These are phyloP conservation scores for Drosophila anomalipes DNA, from an alignment of 2,888 invertebrate species.

Conservation along the genomic window DNA sequence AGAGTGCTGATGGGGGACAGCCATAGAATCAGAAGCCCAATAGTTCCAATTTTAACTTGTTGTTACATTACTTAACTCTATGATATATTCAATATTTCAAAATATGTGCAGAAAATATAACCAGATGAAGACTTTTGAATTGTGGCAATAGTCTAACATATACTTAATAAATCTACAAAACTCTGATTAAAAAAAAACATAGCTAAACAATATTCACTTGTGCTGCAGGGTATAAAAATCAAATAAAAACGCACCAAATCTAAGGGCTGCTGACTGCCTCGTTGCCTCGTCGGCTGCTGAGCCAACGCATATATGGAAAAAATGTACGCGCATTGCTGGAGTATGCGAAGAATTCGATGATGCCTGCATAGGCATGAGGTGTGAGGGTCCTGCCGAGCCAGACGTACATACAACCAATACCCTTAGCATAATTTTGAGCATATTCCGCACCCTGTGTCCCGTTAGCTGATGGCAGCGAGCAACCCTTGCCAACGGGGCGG, in stretches of 20 bases:
- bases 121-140: not conserved
- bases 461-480: conserved; percentile 27
- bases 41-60: not conserved
- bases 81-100: not conserved
- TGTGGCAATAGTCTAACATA: no score
- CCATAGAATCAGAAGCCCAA: not conserved
- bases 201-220: not conserved
- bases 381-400: conserved; percentile 38
- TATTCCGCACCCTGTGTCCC: conserved; percentile 16
- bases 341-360: conserved; percentile 70
- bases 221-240: conserved; percentile 13
- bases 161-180: not conserved
- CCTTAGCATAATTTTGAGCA: conserved; percentile 22
- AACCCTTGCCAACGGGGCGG: conserved; percentile 57
- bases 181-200: not conserved
- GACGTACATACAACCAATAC: conserved; percentile 19
- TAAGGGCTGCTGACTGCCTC: conserved; percentile 23
- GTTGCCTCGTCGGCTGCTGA: conserved; percentile 10
- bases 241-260: conserved; percentile 18
- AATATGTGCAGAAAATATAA: not conserved
- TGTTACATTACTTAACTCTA: not conserved
- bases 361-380: conserved; percentile 39
- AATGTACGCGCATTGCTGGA: conserved; percentile 66
- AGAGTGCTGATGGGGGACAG: not conserved
- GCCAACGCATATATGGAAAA: conserved; percentile 35